phyloP scores from a whole-genome alignment of 2,113 vertebrate genomes.

The Psophia crepitans region DNA sequence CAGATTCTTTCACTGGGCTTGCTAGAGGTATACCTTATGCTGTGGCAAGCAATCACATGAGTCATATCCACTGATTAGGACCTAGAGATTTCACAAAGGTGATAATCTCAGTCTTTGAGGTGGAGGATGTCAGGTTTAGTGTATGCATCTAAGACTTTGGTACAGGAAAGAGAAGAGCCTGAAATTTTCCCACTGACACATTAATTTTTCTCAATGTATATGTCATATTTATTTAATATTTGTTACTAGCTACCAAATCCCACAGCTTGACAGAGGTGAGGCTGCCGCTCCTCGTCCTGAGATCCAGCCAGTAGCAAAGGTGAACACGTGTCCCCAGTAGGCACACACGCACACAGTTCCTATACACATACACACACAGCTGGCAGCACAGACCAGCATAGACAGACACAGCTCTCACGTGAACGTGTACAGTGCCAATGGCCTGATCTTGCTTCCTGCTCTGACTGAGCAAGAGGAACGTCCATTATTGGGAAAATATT shows the following conservation, averaged over 20 bases:
- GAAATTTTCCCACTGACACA: neutral
- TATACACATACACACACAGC: neutral
- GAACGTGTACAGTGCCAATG: neutral
- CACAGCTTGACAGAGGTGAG: neutral
- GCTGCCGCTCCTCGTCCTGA: neutral
- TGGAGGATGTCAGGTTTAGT: neutral
- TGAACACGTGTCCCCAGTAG: neutral
- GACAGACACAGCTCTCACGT: neutral
- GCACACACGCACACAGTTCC: neutral
- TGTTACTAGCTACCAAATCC: neutral
- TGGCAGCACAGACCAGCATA: neutral
- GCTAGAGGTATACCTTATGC: neutral
- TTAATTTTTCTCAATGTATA: neutral
- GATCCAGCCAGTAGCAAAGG: neutral
- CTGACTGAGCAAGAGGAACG: neutral
- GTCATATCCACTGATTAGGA: neutral
- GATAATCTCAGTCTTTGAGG: neutral
- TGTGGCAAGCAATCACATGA: neutral
- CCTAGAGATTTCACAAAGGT: neutral
- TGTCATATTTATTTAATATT: neutral
- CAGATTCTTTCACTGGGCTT: neutral
- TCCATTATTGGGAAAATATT: neutral
- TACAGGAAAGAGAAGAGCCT: neutral
- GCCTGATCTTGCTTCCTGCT: neutral
- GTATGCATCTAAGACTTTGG: neutral